Percentiles rank a stretch among this genome's conserved stretches.
phyloP scores from a whole-genome alignment of 2,797 vertebrate genomes.

The Macrochelys suwanniensis region DNA sequence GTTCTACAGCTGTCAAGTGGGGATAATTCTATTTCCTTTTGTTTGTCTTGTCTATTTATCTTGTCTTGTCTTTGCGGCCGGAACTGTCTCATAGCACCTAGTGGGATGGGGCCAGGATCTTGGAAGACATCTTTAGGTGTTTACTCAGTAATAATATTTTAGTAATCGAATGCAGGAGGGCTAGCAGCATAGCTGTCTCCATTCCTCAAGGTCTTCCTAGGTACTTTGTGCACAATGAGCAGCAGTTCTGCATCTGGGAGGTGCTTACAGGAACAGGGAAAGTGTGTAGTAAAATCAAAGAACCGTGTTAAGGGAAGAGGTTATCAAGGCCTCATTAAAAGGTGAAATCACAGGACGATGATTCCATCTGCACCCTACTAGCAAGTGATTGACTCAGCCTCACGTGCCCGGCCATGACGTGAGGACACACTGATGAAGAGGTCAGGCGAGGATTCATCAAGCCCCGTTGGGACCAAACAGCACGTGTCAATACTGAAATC shows the following conservation, averaged over 20 bases:
- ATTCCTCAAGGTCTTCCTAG: neutral
- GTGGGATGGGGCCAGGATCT: neutral
- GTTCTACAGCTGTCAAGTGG: neutral
- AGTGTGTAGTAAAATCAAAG: neutral
- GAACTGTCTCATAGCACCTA: neutral
- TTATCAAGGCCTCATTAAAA: neutral
- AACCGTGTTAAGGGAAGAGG: neutral
- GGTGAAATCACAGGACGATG: neutral
- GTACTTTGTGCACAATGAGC: neutral
- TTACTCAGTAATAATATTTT: neutral
- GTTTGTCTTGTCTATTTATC: neutral
- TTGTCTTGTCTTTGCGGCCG: neutral
- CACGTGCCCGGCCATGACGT: too few relatives aligned
- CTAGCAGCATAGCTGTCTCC: neutral
- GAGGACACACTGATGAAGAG: neutral
- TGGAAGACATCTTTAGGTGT: neutral
- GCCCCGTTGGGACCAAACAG: neutral
- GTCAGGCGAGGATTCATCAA: neutral
- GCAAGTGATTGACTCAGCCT: neutral
- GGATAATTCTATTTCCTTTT: neutral
- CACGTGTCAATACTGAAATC: neutral
- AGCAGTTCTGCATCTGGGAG: neutral
- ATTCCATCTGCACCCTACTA: neutral
- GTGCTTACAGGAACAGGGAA: neutral
- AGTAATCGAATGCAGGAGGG: neutral